phyloP scores from a whole-genome alignment of 2,888 invertebrate species.

The Tipula unca region DNA sequence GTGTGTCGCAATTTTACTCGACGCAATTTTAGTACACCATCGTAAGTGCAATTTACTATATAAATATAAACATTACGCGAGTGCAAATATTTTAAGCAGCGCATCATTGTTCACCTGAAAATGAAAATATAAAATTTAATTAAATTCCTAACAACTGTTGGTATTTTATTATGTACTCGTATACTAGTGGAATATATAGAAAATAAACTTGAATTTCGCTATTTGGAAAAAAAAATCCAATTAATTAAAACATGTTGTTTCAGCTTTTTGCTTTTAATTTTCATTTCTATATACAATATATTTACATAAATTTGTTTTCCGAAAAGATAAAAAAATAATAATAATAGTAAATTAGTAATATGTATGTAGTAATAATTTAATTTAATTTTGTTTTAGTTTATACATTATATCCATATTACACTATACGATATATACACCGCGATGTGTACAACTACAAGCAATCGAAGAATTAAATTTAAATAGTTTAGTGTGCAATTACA shows the following conservation, averaged over 20 bases:
- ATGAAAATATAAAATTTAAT: background rate
- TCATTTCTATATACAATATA: background rate
- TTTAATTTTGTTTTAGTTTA: background rate
- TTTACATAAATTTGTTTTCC: background rate
- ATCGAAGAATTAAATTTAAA: too few relatives aligned
- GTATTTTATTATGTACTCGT: background rate
- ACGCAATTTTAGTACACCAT: background rate
- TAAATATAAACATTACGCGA: background rate
- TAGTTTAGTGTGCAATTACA: too few relatives aligned
- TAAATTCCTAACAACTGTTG: background rate
- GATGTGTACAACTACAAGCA: too few relatives aligned
- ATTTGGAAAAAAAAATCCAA: background rate
- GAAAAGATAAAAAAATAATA: background rate
- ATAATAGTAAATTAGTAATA: background rate
- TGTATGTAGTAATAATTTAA: background rate
- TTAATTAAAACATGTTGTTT: background rate
- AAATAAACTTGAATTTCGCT: background rate
- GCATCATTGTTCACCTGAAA: background rate
- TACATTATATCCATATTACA: background rate
- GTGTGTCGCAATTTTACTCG: background rate
- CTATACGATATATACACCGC: too few relatives aligned
- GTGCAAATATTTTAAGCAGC: background rate
- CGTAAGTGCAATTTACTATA: background rate
- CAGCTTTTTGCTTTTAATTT: background rate
- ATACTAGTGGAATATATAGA: background rate